Conservation (phyloP, 2,888 invertebrate genomes). For the Penaeus monodon region DNA sequence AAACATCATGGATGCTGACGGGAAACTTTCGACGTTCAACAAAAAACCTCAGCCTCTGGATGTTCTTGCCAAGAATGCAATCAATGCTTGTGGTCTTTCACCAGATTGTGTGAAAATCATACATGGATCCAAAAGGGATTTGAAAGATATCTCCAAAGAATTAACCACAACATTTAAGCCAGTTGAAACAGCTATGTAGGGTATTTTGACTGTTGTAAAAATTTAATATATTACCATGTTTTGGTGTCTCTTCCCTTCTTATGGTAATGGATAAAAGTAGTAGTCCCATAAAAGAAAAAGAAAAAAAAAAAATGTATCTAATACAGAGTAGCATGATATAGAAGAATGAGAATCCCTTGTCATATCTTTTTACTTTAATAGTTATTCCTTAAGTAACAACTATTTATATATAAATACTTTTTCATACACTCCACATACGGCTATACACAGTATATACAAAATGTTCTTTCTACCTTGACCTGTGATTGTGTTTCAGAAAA, state of each 20-base stretch:
- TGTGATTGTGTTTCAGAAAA: too few species aligned
- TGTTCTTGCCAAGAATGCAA: conserved; percentile 43
- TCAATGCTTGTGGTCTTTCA: conserved; percentile 25
- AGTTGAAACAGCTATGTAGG: conserved; percentile 46
- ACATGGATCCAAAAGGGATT: conserved; percentile 3
- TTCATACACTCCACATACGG: too few species aligned
- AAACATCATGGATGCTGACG: conserved; percentile 31
- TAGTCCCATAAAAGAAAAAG: too few species aligned
- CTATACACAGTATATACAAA: too few species aligned
- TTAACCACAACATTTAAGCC: conserved; percentile 55
- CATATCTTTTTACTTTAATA: too few species aligned
- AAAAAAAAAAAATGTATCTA: too few species aligned
- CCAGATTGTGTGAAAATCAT: conserved; percentile 40
- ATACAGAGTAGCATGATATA: too few species aligned
- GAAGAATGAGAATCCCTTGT: too few species aligned
- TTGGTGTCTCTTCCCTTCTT: neutral
- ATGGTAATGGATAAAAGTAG: neutral
- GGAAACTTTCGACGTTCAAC: neutral
- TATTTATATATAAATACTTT: too few species aligned
- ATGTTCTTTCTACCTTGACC: too few species aligned
- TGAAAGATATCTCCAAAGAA: conserved; percentile 29
- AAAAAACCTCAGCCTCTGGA: conserved; percentile 17
- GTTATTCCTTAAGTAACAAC: too few species aligned
- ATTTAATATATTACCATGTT: neutral
- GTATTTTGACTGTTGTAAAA: neutral